Evolutionary conservation across 2,797 vertebrate species (phyloP).

Genomic region (Cirrhinus mrigala): DNA sequence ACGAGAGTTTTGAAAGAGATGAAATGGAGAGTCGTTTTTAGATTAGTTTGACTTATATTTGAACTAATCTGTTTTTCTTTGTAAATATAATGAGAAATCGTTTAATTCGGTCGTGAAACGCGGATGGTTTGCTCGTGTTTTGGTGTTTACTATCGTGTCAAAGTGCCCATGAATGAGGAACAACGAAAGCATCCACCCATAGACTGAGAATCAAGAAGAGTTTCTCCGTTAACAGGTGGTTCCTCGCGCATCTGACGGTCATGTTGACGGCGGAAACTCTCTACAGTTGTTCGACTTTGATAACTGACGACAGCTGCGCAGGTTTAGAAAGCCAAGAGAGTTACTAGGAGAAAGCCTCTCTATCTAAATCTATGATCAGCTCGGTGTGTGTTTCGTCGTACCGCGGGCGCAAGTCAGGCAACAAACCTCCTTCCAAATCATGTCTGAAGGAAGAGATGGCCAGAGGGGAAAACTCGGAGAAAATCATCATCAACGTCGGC

Average conservation of each 20-base stretch:
- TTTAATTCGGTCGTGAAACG: not conserved
- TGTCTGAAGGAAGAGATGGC: slow-evolving; percentile 98
- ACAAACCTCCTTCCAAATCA: slow-evolving; percentile 98
- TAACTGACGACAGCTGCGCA: slow-evolving; percentile 41
- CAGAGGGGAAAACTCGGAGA: slow-evolving; percentile 94
- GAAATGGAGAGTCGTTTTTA: not conserved
- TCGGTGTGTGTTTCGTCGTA: slow-evolving; percentile 99
- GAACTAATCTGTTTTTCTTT: not conserved
- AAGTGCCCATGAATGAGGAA: slow-evolving; percentile 4
- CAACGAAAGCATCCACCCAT: slow-evolving; percentile 36
- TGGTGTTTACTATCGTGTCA: slow-evolving; percentile 15
- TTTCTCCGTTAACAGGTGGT: slow-evolving; percentile 59
- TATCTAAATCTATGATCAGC: slow-evolving; percentile 95
- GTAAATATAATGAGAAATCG: not conserved
- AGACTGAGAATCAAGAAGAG: slow-evolving; percentile 15
- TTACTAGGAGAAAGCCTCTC: slow-evolving; percentile 69
- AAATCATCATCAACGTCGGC: slow-evolving; percentile 96
- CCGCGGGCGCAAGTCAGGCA: slow-evolving; percentile 97
- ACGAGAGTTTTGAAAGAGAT: slow-evolving; percentile 9
- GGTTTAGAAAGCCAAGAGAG: slow-evolving; percentile 46
- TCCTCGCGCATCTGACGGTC: slow-evolving; percentile 34
- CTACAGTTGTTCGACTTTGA: slow-evolving; percentile 53
- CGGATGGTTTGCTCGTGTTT: not conserved
- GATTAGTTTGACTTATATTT: not conserved
- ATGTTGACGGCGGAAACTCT: slow-evolving; percentile 42